Conservation (phyloP, 2,113 vertebrate genomes). For the Tetrax tetrax region DNA sequence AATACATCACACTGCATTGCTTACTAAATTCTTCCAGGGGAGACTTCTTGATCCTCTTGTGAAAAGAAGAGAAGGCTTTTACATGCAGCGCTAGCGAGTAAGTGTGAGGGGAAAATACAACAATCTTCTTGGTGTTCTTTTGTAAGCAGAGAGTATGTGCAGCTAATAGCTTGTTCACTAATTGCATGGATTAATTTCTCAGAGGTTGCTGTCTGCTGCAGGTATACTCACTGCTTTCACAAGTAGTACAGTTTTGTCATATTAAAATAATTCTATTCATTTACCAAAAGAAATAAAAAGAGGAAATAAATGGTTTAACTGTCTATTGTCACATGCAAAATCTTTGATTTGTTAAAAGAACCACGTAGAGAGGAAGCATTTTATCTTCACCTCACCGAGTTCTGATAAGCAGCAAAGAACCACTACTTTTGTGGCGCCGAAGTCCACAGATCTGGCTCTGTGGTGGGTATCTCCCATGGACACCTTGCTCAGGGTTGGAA, state of each 20-base stretch:
- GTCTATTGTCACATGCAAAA: slow-evolving; percentile 37
- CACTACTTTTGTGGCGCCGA: slow-evolving; percentile 26
- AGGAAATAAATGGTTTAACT: neutral
- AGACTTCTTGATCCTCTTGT: neutral
- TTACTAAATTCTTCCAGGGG: neutral
- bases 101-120: neutral
- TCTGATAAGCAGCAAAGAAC: slow-evolving; percentile 53
- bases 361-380: slow-evolving; percentile 15
- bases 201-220: neutral
- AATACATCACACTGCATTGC: neutral
- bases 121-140: neutral
- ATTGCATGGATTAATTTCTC: neutral
- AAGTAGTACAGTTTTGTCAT: neutral
- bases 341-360: slow-evolving; percentile 47
- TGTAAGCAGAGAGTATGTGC: neutral
- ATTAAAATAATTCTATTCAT: slow-evolving; percentile 7
- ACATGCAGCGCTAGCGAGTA: neutral
- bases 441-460: slow-evolving; percentile 67
- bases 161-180: neutral
- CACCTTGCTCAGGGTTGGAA: slow-evolving; percentile 52
- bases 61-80: neutral
- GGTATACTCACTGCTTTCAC: neutral
- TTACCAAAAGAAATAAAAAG: slow-evolving; percentile 7
- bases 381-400: slow-evolving; percentile 50
- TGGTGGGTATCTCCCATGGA: slow-evolving; percentile 28